phyloP scores from a whole-genome alignment of 2,113 vertebrate species.

The Indicator maculatus region DNA sequence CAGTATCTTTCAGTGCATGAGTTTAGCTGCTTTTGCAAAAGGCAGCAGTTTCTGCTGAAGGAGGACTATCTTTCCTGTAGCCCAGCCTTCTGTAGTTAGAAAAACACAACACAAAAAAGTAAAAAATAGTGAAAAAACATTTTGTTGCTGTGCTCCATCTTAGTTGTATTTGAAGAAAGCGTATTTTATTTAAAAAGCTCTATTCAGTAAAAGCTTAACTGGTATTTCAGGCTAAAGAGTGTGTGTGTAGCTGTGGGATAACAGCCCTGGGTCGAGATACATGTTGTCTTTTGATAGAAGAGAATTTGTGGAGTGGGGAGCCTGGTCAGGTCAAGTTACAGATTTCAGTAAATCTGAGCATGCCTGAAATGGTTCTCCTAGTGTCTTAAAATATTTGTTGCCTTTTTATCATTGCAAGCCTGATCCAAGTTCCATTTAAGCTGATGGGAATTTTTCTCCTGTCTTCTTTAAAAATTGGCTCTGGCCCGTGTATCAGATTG shows the following conservation, averaged over 20 bases:
- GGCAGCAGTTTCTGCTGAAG: background rate
- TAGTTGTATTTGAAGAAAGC: background rate
- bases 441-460: conserved; percentile 28
- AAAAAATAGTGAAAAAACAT: background rate
- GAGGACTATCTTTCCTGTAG: background rate
- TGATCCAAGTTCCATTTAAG: conserved; percentile 53
- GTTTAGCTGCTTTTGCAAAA: background rate
- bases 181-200: background rate
- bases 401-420: conserved; percentile 44
- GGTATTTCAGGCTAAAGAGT: background rate
- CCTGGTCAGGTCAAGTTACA: conserved; percentile 34
- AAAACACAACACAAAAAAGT: background rate
- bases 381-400: conserved; percentile 57
- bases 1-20: background rate
- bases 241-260: background rate
- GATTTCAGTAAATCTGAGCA: conserved; percentile 42
- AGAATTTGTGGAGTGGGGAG: conserved; percentile 28
- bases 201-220: background rate
- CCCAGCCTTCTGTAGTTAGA: background rate
- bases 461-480: conserved; percentile 44
- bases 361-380: conserved; percentile 52
- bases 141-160: background rate
- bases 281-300: conserved; percentile 37
- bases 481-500: conserved; percentile 1
- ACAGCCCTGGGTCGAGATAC: background rate